These are phyloP conservation scores for Drosophila meridionalis DNA, from an alignment of 2,888 invertebrate species.

Conservation along the genomic window DNA sequence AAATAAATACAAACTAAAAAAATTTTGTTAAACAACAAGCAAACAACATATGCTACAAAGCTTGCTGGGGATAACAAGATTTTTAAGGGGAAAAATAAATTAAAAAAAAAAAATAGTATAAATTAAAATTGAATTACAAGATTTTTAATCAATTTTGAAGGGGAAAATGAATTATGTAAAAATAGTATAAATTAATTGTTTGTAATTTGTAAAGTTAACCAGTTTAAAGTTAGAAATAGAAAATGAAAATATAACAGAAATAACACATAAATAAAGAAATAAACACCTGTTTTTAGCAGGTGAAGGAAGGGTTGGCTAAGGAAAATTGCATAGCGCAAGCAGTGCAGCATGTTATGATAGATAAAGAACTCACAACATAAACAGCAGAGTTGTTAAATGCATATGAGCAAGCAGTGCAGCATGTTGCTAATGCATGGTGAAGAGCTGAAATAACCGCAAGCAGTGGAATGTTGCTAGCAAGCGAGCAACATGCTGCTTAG, in stretches of 20 bases:
- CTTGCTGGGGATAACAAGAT: background rate
- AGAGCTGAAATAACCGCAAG: background rate
- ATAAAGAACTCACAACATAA: background rate
- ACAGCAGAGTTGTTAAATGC: background rate
- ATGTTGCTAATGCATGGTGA: background rate
- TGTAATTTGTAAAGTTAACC: conserved; percentile 15
- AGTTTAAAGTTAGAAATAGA: conserved; percentile 28
- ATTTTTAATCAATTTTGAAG: too few species aligned
- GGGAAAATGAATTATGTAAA: too few species aligned
- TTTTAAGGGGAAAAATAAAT: background rate
- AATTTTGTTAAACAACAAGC: background rate
- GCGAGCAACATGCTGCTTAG: background rate
- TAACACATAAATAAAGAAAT: conserved; percentile 4
- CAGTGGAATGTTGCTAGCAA: background rate
- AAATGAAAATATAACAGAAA: conserved; percentile 8
- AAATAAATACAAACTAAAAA: background rate
- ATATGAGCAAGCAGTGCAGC: background rate
- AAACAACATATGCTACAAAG: conserved; percentile 5
- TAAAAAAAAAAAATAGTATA: conserved; percentile 36
- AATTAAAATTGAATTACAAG: too few species aligned
- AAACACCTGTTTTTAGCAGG: conserved; percentile 45
- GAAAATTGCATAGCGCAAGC: conserved; percentile 40
- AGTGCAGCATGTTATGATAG: conserved; percentile 32
- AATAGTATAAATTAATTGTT: too few species aligned
- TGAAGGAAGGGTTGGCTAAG: background rate